Evolutionary conservation across 2,888 invertebrate genomes (phyloP), one percentile per base, ranked within the genome.

Genomic region (Euclidia mi): DNA sequence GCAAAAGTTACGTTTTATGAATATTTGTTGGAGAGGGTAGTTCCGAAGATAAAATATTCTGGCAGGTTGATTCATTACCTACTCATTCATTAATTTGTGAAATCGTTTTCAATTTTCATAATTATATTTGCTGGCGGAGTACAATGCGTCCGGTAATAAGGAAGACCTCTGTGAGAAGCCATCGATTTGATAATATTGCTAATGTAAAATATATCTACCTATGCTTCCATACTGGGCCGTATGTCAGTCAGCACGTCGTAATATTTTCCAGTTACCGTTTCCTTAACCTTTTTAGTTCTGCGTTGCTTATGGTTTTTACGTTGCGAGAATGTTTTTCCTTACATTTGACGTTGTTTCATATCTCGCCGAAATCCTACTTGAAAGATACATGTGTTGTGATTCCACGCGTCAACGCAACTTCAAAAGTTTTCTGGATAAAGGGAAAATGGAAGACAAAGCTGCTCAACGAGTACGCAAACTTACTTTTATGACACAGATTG

Each of bases 381-480:
- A 35, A 53, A 57, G 40, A 28, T 45, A 47, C 38, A 17, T 14
- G 29, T 41, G 38, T 29, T 49, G 46, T 50, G 37, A 44, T 55
- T 49, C 51, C 43, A 2, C 28, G 48, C 37, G 42, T 55, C 55
- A 32, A n/a, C 12, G 28, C 25, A 20, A 50, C 47, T 38, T 61
- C 53, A 34, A 46, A 52, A 45, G 40, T 40, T 17, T 31, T 37
- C 17, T 37, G 4, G 11, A 32, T 14, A 46, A 45, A 32, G 51
- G 11, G 14, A 47, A 37, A 35, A 3, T 6, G 20, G 12, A 32
- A 25, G 34, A 42, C 49, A 42, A 45, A 53, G 37, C 35, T 17
- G 14, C 18, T 29, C 12, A 55, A 29, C 35, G 43, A 58, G 6
- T 25, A 12, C 14, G 9, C 4, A 3, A 1, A 2, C 34, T 12